Conservation (phyloP, 2,888 invertebrate genomes). For the Acleris sparsana region DNA sequence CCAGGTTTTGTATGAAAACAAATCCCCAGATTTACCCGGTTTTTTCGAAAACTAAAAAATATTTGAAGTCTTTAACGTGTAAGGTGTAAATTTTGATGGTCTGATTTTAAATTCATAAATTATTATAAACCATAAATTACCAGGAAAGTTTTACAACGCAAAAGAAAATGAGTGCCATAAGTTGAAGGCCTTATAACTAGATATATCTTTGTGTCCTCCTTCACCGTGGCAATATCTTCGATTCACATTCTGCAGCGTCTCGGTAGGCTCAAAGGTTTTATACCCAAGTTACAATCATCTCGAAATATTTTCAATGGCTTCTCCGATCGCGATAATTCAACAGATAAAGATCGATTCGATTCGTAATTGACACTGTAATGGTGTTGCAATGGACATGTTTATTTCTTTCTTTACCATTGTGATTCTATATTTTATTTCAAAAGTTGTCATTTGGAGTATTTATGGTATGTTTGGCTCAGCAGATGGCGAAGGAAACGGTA, state of each 20-base stretch:
- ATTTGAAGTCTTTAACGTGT: no score
- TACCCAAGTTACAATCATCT: conserved; percentile 9
- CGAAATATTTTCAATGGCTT: conserved; percentile 38
- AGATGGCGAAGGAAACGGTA: no score
- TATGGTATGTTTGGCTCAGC: not conserved
- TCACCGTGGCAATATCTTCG: not conserved
- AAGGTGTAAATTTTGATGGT: no score
- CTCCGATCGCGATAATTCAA: conserved; percentile 42
- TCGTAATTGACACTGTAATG: conserved; percentile 55
- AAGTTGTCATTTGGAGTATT: conserved; percentile 18
- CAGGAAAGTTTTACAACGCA: no score
- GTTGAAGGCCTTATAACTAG: no score
- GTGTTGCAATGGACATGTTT: conserved; percentile 45
- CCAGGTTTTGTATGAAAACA: no score
- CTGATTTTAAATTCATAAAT: no score
- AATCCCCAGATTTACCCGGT: no score
- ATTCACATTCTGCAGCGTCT: not conserved
- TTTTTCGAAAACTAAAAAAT: no score
- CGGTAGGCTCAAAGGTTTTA: conserved; percentile 26
- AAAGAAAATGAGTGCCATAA: no score
- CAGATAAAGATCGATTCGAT: conserved; percentile 42
- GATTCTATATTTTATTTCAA: conserved; percentile 3
- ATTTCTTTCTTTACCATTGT: conserved; percentile 31
- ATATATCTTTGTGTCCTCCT: no score
- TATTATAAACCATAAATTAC: no score